Base-by-base conservation (phyloP, 2,113 vertebrate genomes). In the Theristicus caerulescens region DNA sequence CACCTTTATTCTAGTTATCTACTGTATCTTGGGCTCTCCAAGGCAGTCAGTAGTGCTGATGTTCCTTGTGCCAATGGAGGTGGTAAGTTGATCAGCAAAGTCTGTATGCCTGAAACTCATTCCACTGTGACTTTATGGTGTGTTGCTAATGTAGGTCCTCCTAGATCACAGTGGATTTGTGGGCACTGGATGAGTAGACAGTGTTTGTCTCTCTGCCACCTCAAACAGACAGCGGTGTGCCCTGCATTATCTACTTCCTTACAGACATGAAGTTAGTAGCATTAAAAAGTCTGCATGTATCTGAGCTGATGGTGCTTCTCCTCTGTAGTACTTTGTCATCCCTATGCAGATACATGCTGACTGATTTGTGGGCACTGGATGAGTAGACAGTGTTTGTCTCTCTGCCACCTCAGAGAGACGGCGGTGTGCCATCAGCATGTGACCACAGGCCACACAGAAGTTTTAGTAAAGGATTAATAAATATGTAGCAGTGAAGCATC, bases 181-280 rank as follows among this genome's bases (percentile, higher is more conserved):
- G 55, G 54, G n/a, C 17, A 16, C 15, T 66, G 36, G 34, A 27
- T 17, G 3, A 42, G 9, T 40, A 27, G 3, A 54, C 5, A 44
- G 31, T 9, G 32, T 38, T 57, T 38, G 44, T 38, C 52, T 31
- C 29, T 44, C 61, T 82, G 32, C 22, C 51, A 18, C 31, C 47
- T 77, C 49, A 62, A 8, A 34, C 0, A 54, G 42, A 42, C 8
- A 1, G 13, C 0, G 3, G 8, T 18, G 25, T 44, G 16, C 3
- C 40, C 16, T 24, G 10, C 18, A n/a, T 38, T n/a, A 38, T 46
- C 70, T 65, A 4, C 9, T 44, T 65, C 36, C 25, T 85, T 46
- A 51, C 12, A 73, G 25, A 46, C 10, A 54, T 12, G 10, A 69
- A 34, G 13, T 36, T 34, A 55, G 21, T 25, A 72, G 11, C 2